phyloP scores from a whole-genome alignment of 92 coral and sea anemone species.

The Porites evermanni region DNA sequence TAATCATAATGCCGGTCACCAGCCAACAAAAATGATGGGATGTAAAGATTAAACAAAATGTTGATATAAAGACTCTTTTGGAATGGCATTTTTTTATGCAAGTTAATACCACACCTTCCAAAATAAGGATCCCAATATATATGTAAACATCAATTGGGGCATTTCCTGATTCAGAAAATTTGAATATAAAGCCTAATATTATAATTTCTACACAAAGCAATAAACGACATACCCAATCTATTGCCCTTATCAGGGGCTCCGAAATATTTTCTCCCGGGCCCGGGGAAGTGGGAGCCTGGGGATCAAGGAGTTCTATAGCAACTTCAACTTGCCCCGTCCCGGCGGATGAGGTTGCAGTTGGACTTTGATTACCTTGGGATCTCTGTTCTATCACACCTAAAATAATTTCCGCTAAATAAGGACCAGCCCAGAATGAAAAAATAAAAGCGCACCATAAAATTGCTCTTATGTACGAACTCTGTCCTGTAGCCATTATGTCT shows the following conservation, averaged over 20 bases:
- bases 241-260: background rate
- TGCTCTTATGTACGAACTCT: background rate
- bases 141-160: background rate
- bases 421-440: background rate
- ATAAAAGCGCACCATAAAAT: background rate
- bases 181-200: background rate
- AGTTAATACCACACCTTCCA: too few species aligned
- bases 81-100: too few species aligned
- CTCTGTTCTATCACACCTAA: background rate
- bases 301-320: too few species aligned
- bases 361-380: background rate
- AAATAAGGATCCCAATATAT: too few species aligned
- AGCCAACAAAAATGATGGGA: background rate
- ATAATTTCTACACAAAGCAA: background rate
- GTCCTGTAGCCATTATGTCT: background rate
- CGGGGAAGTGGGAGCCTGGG: too few species aligned
- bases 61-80: too few species aligned
- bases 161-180: background rate
- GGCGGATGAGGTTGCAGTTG: too few species aligned
- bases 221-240: too few species aligned
- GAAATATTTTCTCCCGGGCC: too few species aligned
- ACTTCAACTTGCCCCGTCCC: too few species aligned
- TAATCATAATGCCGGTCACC: slow-evolving; percentile 6
- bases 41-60: background rate
- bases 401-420: background rate